Evolutionary conservation across 2,113 vertebrate species (phyloP), one percentile per base, ranked within the genome.

Genomic region (Diadophis punctatus): DNA sequence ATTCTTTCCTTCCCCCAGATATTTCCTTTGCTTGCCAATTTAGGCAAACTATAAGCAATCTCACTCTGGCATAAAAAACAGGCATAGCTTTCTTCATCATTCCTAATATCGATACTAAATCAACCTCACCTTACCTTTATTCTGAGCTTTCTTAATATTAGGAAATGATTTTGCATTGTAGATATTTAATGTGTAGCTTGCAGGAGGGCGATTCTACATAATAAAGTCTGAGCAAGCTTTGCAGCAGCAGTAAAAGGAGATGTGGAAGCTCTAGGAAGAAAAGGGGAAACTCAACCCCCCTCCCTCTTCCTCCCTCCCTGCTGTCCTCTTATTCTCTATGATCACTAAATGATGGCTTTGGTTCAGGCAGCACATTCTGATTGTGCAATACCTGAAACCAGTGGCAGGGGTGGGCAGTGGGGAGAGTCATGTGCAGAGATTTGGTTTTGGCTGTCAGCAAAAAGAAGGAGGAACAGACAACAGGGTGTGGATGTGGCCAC

Each of bases 331-430:
- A 80, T 93, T 86, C 96, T 93, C 94, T 91, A 0, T 4, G 85
- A 93, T 94, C 93, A 91, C 95, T 95, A 88, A 92, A 94, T 94
- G 94, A 95, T 95, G 92, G 49, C 87, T 94, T 89, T 90, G 93
- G 93, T 84, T 96, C 94, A 95, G 55, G 94, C 95, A 96, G 95
- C 96, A 8, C 91, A 56, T 3, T 94, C 87, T 84, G 0, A 87
- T 97, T 97, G 95, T 96, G 96, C 93, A 97, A 97, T 94, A 96
- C 9, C 95, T 95, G 96, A 96, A 96, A 94, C 95, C 95, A 95
- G 92, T n/a, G 96, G 94, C 95, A 96, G 94, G 92, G 94, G 94
- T 93, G 92, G 94, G 91, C 84, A 63, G 94, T 94, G 91, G 4
- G 93, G 86, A 86, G 56, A 95, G 96, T 95, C 90, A 84, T 93